These are phyloP conservation scores for Cavia aperea DNA, from an alignment of 2,113 vertebrate genomes.

Conservation along the genomic window DNA sequence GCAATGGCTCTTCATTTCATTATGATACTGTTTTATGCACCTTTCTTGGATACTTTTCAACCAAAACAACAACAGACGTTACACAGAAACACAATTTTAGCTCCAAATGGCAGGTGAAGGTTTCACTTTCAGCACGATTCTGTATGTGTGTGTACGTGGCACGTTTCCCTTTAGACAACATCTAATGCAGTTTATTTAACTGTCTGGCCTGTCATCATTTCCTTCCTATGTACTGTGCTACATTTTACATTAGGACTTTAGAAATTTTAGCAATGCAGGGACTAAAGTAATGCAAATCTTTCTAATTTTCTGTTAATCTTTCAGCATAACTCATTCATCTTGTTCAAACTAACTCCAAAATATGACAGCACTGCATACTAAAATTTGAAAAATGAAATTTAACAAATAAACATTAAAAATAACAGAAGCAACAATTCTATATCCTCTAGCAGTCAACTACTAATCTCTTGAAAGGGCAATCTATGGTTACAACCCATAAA, in stretches of 20 bases:
- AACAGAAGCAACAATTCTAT: background rate
- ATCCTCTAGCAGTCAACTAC: constrained; percentile 3
- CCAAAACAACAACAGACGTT: background rate
- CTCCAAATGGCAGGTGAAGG: constrained; percentile 4
- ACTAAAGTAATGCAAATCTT: background rate
- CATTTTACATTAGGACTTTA: background rate
- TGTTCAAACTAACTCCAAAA: background rate
- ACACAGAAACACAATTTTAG: constrained; percentile 24
- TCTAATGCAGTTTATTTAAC: background rate
- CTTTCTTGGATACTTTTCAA: constrained; percentile 3
- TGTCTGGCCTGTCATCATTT: background rate
- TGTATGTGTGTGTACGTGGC: background rate
- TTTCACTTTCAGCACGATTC: background rate
- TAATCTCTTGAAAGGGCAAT: background rate
- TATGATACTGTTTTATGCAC: background rate
- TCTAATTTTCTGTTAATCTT: background rate
- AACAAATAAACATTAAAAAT: background rate
- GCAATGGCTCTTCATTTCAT: background rate
- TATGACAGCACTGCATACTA: background rate
- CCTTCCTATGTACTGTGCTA: background rate
- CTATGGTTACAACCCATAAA: background rate
- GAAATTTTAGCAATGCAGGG: background rate
- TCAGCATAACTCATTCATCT: background rate
- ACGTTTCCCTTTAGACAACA: background rate
- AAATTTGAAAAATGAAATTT: background rate